Percentiles rank a stretch among this genome's conserved stretches.
Conservation (phyloP, 2,888 invertebrate species). For the Pemphredon lugubris region DNA sequence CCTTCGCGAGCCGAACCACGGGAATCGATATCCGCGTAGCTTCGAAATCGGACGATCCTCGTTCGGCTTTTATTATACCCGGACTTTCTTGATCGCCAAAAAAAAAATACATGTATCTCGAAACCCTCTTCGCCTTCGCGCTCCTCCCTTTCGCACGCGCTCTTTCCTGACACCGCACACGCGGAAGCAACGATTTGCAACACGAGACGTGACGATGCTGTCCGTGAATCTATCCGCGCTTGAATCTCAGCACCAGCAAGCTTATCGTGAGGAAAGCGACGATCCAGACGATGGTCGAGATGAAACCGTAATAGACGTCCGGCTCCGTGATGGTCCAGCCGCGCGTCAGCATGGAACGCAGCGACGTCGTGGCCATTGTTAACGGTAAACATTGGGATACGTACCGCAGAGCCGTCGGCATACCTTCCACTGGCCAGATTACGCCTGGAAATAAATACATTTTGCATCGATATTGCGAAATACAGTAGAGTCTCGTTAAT, state of each 20-base stretch:
- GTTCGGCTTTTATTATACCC: no score
- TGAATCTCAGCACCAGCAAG: slow-evolving; percentile 90
- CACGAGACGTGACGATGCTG: not conserved
- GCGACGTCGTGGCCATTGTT: slow-evolving; percentile 95
- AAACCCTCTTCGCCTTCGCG: no score
- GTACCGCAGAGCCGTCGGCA: slow-evolving; percentile 92
- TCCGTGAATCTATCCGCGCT: slow-evolving; percentile 85
- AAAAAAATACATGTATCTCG: no score
- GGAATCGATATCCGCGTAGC: no score
- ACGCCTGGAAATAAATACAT: slow-evolving; percentile 91
- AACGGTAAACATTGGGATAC: slow-evolving; percentile 92
- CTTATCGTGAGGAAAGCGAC: slow-evolving; percentile 90
- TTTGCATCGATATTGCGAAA: no score
- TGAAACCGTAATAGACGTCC: slow-evolving; percentile 93
- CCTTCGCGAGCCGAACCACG: no score
- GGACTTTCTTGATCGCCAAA: not conserved
- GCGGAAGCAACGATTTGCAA: slow-evolving; percentile 1
- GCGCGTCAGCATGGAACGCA: slow-evolving; percentile 92
- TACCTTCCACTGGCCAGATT: slow-evolving; percentile 98
- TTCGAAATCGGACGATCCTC: no score
- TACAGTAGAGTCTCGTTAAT: no score
- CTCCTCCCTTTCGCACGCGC: no score
- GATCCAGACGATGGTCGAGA: slow-evolving; percentile 93
- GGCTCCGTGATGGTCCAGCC: slow-evolving; percentile 92
- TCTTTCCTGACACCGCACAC: not conserved